Percentiles rank a stretch among this genome's conserved stretches.
Conservation (phyloP, 2,797 vertebrate species). For the Adelosebastes latens region DNA sequence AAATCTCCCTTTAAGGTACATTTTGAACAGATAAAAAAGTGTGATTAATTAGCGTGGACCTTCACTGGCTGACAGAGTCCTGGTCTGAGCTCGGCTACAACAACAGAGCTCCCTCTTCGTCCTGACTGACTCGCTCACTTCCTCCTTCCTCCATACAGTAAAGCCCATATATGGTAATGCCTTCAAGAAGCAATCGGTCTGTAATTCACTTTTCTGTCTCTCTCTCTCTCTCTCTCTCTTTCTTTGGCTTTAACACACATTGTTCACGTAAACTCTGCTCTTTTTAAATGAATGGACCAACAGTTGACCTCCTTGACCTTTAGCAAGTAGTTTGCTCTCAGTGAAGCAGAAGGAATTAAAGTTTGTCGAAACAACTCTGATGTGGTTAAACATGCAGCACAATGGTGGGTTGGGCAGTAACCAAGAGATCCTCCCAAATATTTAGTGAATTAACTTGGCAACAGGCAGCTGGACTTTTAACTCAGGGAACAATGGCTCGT, state of each 20-base stretch:
- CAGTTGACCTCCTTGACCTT: slow-evolving; percentile 28
- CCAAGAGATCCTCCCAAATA: slow-evolving; percentile 26
- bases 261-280: slow-evolving; percentile 17
- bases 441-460: slow-evolving; percentile 10
- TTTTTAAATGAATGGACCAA: slow-evolving; percentile 41
- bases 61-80: background rate
- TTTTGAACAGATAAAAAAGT: too few species aligned
- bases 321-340: background rate
- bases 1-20: accelerated
- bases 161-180: slow-evolving; percentile 70
- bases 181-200: slow-evolving; percentile 25
- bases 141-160: slow-evolving; percentile 43
- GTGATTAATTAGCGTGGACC: too few species aligned
- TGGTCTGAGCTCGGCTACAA: too few species aligned
- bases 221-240: background rate
- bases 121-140: slow-evolving; percentile 31
- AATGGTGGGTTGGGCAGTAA: slow-evolving; percentile 32
- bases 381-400: slow-evolving; percentile 3
- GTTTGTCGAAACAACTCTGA: background rate
- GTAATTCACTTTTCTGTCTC: slow-evolving; percentile 11
- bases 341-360: background rate
- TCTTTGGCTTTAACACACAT: background rate
- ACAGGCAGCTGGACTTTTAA: slow-evolving; percentile 1
- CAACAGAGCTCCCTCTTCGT: too few species aligned
- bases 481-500: background rate